These are phyloP conservation scores for Gonocerus acuteangulatus DNA, from an alignment of 2,888 invertebrate species.

Conservation along the genomic window DNA sequence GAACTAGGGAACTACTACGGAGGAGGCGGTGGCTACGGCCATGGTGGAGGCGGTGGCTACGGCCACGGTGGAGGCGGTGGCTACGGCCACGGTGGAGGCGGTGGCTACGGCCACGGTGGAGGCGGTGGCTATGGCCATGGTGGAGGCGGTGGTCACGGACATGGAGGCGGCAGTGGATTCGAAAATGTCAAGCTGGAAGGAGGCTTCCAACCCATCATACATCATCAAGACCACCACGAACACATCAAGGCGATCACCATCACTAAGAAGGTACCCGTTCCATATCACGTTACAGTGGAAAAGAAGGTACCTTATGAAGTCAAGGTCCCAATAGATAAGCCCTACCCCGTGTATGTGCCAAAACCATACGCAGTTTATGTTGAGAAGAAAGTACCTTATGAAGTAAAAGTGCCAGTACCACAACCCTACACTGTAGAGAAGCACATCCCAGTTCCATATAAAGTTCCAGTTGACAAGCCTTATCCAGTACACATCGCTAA, in stretches of 20 bases:
- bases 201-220: slow-evolving; percentile 27
- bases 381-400: slow-evolving; percentile 50
- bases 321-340: slow-evolving; percentile 47
- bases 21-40: neutral
- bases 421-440: slow-evolving; percentile 42
- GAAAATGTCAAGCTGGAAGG: slow-evolving; percentile 30
- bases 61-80: neutral
- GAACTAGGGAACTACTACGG: slow-evolving; percentile 34
- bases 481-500: slow-evolving; percentile 60
- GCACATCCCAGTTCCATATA: slow-evolving; percentile 52
- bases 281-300: slow-evolving; percentile 53
- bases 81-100: too few species aligned
- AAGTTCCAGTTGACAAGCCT: slow-evolving; percentile 52
- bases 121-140: neutral
- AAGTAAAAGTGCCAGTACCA: slow-evolving; percentile 62
- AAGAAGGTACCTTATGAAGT: slow-evolving; percentile 64
- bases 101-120: neutral
- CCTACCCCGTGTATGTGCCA: slow-evolving; percentile 64
- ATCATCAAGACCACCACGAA: slow-evolving; percentile 45
- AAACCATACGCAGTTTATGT: slow-evolving; percentile 60
- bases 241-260: slow-evolving; percentile 67
- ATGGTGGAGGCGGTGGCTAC: neutral
- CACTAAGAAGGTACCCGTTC: slow-evolving; percentile 64
- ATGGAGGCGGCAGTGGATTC: neutral
- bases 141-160: neutral